Evolutionary conservation across 2,888 invertebrate genomes (phyloP).

Genomic region (Epicampocera succincta): DNA sequence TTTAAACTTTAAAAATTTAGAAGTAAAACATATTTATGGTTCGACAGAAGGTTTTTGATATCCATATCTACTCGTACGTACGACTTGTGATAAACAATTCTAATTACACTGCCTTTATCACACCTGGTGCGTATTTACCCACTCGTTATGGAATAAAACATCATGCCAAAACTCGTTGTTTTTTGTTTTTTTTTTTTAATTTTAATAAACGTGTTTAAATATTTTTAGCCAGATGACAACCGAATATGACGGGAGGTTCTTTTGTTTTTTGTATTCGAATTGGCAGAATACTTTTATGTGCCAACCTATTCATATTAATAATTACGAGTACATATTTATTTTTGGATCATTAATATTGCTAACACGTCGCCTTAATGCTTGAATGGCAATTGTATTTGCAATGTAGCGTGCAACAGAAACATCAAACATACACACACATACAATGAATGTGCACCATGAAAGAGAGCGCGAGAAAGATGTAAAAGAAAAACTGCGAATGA

Average conservation of each 20-base stretch:
- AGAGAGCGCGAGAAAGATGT: neutral
- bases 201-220: constrained; percentile 25
- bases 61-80: too few relatives aligned
- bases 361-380: constrained; percentile 70
- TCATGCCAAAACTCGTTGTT: neutral
- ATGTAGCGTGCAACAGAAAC: constrained; percentile 65
- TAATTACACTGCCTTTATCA: too few relatives aligned
- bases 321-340: constrained; percentile 12
- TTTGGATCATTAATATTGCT: constrained; percentile 51
- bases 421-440: neutral
- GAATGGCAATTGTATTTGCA: constrained; percentile 70
- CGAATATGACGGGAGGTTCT: constrained; percentile 5
- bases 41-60: too few relatives aligned
- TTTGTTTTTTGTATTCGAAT: constrained; percentile 30
- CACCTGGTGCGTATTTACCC: too few relatives aligned
- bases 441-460: constrained; percentile 18
- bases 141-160: neutral
- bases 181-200: neutral
- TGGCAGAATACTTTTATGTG: neutral
- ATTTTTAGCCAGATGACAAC: constrained; percentile 48
- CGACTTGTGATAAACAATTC: too few relatives aligned
- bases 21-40: too few relatives aligned
- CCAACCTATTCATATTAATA: neutral
- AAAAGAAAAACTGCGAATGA: constrained; percentile 21
- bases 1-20: too few relatives aligned